Evolutionary conservation across 2,888 invertebrate species (phyloP).

Genomic region (Caradrina kadenii): DNA sequence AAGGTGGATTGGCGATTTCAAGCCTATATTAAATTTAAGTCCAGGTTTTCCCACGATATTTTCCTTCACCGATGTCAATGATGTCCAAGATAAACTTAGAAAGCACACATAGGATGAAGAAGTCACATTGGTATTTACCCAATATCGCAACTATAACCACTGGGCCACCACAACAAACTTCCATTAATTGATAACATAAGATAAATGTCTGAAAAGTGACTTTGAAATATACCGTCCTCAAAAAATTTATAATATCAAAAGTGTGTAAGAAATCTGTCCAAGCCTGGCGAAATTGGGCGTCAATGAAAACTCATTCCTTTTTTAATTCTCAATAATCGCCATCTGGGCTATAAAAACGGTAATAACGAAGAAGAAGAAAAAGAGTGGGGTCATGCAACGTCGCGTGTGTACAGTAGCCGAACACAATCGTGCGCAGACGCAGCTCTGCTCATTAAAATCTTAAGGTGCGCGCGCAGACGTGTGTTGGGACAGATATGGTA

Average conservation of each 20-base stretch:
- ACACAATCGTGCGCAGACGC: constrained; percentile 63
- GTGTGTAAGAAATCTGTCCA: constrained; percentile 38
- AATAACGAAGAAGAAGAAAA: constrained; percentile 70
- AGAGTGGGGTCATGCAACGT: constrained; percentile 83
- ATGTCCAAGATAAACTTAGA: no score
- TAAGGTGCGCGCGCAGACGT: constrained; percentile 58
- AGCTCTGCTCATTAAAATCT: constrained; percentile 67
- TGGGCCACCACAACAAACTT: no score
- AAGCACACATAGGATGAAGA: no score
- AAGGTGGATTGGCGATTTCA: no score
- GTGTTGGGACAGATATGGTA: constrained; percentile 58
- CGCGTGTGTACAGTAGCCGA: constrained; percentile 83
- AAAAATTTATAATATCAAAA: background rate
- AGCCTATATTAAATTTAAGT: no score
- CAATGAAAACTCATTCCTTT: constrained; percentile 50
- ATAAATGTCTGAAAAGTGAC: background rate
- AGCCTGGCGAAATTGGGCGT: constrained; percentile 43
- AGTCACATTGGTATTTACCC: no score
- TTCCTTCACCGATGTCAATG: no score
- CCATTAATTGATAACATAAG: background rate
- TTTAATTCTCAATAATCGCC: constrained; percentile 60
- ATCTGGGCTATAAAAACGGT: constrained; percentile 60
- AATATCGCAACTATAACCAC: no score
- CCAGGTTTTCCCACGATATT: no score
- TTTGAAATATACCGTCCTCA: constrained; percentile 21